Evolutionary conservation across 2,888 invertebrate species (phyloP), one percentile per base, ranked within the genome.

Genomic region (Therioaphis trifolii): DNA sequence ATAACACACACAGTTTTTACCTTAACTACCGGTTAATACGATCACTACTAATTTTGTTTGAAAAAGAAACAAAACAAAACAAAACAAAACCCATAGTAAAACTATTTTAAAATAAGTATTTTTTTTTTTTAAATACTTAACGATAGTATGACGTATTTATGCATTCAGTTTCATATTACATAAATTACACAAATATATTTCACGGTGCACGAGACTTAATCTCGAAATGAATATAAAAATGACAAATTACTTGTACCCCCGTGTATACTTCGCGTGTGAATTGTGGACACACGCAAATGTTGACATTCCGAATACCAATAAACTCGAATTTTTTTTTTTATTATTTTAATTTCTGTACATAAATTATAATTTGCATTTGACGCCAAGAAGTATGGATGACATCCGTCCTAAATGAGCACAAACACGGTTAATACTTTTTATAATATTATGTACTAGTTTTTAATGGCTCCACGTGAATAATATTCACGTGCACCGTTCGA

Each of bases 271-370:
- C 15, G 77, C 63, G 63, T 63, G 46, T 66, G 12, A 49, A 77
- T 7, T 27, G n/a, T n/a, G 4, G 15, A 21, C 29, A 66, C 77
- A 63, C 63, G 66, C 63, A 35, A 77, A 66, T 66, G 49, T 77
- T 15, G 29, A 66, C 63, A 29, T 77, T 66, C 15, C 29, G 9
- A 29, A 77, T 29, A 29, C 35, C 29, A 35, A 63, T 35, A 49
- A 77, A 63, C 29, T 18, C 63, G 18, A 21, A 63, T 49, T 63
- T 29, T n/a, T 15, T 35, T 49, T n/a, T 58, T 21, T 18, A 24
- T 15, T 21, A 14, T 69, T 24, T 68, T 68, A 24, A 35, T 12
- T 46, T n/a, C n/a, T 12, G 12, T 29, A 52, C 74, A 40, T 58
- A 58, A 55, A 74, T 24, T 58, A 58, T 43, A 58, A 11, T 58